phyloP scores from a whole-genome alignment of 2,888 invertebrate genomes.

The Aricia artaxerxes region DNA sequence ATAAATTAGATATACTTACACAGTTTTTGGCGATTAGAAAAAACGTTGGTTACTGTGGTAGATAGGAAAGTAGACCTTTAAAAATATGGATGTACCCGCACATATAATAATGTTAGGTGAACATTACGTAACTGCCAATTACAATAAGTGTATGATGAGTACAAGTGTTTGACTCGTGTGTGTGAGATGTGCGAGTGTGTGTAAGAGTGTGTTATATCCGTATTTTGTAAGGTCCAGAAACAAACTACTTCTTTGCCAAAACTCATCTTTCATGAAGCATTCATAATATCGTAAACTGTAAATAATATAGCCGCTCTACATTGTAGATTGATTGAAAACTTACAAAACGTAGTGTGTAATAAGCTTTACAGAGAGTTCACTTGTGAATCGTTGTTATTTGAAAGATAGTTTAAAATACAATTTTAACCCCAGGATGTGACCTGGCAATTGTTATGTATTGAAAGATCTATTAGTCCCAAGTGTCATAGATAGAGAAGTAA shows the following conservation, averaged over 20 bases:
- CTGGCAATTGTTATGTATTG: constrained; percentile 27
- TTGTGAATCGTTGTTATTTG: constrained; percentile 24
- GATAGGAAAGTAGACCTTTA: not conserved
- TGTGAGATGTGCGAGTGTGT: not conserved
- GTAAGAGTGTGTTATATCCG: constrained; percentile 5
- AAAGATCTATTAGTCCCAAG: constrained; percentile 25
- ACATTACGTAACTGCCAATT: not conserved
- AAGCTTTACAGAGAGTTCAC: constrained; percentile 14
- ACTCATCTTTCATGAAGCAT: not conserved
- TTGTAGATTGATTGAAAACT: not conserved
- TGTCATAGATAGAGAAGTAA: constrained; percentile 27
- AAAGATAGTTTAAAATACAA: constrained; percentile 4
- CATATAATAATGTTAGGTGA: not conserved
- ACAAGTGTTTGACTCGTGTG: not conserved
- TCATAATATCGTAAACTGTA: not conserved
- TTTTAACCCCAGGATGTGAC: constrained; percentile 27
- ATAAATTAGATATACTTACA: not conserved
- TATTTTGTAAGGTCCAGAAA: not conserved
- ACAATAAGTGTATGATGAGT: constrained; percentile 5
- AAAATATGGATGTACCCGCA: constrained; percentile 15
- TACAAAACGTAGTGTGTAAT: not conserved
- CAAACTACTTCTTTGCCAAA: constrained; percentile 5
- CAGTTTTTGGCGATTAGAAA: not conserved
- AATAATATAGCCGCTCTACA: not conserved
- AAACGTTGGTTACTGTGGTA: not conserved